Evolutionary conservation across 2,888 invertebrate genomes (phyloP).

Genomic region (Tillus elongatus): DNA sequence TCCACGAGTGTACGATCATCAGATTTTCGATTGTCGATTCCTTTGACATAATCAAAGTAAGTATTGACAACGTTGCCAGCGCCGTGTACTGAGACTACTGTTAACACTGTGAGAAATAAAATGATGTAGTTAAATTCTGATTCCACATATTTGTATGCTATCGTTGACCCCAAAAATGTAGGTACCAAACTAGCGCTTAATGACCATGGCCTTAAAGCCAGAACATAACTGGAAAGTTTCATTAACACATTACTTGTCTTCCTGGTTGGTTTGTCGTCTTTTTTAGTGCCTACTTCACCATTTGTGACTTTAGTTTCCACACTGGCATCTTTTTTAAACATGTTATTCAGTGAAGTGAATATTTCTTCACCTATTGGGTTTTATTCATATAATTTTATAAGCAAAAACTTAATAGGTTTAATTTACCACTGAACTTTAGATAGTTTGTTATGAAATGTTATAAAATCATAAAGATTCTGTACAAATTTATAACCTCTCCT

Average conservation of each 20-base stretch:
- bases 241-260: slow-evolving; percentile 51
- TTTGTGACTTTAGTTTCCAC: slow-evolving; percentile 1
- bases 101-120: slow-evolving; percentile 72
- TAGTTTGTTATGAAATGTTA: too few species aligned
- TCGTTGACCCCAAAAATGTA: slow-evolving; percentile 77
- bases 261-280: slow-evolving; percentile 3
- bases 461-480: too few species aligned
- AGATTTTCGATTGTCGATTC: slow-evolving; percentile 86
- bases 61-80: slow-evolving; percentile 96
- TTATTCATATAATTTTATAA: too few species aligned
- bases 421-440: too few species aligned
- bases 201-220: slow-evolving; percentile 90
- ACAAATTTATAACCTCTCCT: too few species aligned
- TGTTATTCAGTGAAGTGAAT: too few species aligned
- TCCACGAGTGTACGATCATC: slow-evolving; percentile 94
- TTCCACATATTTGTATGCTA: slow-evolving; percentile 76
- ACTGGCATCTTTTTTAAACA: too few species aligned
- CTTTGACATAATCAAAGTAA: slow-evolving; percentile 90
- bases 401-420: too few species aligned
- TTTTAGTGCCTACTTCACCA: not conserved
- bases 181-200: slow-evolving; percentile 86
- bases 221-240: slow-evolving; percentile 81
- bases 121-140: slow-evolving; percentile 72
- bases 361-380: too few species aligned
- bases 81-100: slow-evolving; percentile 86